phyloP scores from a whole-genome alignment of 2,888 invertebrate species.

The Melipona beecheii region DNA sequence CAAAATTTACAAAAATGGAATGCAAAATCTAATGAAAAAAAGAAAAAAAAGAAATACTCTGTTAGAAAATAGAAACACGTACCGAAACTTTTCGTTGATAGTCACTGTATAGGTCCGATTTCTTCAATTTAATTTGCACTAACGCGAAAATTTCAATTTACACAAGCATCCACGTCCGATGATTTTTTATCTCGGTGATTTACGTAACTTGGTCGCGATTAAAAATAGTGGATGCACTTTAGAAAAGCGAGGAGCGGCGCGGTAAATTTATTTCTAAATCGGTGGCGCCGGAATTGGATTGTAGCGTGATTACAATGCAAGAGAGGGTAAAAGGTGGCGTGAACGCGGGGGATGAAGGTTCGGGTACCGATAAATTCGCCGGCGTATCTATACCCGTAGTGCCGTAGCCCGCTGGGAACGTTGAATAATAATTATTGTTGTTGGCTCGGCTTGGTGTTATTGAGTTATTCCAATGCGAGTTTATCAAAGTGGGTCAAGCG shows the following conservation, averaged over 20 bases:
- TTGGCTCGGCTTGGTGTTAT: slow-evolving; percentile 76
- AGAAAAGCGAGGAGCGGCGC: background rate
- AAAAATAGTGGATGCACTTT: background rate
- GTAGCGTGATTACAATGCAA: slow-evolving; percentile 27
- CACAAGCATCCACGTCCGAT: background rate
- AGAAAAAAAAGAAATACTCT: no score
- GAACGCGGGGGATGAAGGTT: slow-evolving; percentile 37
- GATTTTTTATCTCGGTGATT: background rate
- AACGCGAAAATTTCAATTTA: background rate
- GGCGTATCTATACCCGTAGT: slow-evolving; percentile 52
- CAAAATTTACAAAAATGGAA: no score
- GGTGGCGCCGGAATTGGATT: background rate
- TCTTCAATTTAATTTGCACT: no score
- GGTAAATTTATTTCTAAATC: background rate
- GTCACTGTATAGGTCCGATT: no score
- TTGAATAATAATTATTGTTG: slow-evolving; percentile 81
- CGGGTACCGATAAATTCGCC: slow-evolving; percentile 58
- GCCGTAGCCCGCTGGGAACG: slow-evolving; percentile 55
- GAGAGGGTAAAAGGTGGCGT: slow-evolving; percentile 1
- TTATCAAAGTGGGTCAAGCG: slow-evolving; percentile 84
- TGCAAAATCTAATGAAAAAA: no score
- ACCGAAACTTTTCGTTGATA: no score
- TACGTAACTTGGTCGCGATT: background rate
- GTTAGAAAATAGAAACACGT: no score
- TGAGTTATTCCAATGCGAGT: slow-evolving; percentile 83